Evolutionary conservation across 1,140 invertebrate genomes (phyloP).

Genomic region (Adoxophyes honmai): DNA sequence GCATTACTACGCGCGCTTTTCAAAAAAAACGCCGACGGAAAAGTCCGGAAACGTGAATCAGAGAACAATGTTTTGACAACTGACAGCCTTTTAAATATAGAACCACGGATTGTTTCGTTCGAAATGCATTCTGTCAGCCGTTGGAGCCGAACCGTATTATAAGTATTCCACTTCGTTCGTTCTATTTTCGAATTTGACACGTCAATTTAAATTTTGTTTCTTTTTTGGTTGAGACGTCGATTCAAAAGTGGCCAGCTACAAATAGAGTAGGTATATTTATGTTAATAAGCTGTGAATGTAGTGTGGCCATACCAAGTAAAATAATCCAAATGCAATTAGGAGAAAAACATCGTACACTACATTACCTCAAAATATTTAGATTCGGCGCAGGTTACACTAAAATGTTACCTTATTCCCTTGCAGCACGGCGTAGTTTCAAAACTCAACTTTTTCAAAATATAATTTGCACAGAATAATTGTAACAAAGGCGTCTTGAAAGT

Average conservation of each 20-base stretch:
- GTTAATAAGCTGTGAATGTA: too few relatives aligned
- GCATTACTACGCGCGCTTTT: slow-evolving; percentile 28
- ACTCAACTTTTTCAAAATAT: too few relatives aligned
- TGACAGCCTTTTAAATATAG: slow-evolving; percentile 34
- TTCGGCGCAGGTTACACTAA: too few relatives aligned
- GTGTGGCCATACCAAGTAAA: too few relatives aligned
- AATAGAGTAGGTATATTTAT: too few relatives aligned
- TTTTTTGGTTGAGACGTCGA: neutral
- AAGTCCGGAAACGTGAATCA: slow-evolving; percentile 21
- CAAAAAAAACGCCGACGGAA: slow-evolving; percentile 22
- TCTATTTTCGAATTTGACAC: slow-evolving; percentile 25
- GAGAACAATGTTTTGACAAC: slow-evolving; percentile 33
- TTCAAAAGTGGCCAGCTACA: neutral
- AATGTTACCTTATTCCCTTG: too few relatives aligned
- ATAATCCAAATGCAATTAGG: too few relatives aligned
- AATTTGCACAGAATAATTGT: too few relatives aligned
- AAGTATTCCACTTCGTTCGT: neutral
- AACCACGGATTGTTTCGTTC: slow-evolving; percentile 28
- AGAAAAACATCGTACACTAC: too few relatives aligned
- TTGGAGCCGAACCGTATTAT: slow-evolving; percentile 9
- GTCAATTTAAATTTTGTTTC: slow-evolving; percentile 14
- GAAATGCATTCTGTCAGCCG: slow-evolving; percentile 1
- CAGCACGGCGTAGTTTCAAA: too few relatives aligned
- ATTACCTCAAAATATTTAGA: too few relatives aligned
- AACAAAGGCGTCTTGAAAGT: neutral